Evolutionary conservation across 2,797 vertebrate genomes (phyloP).

Genomic region (Smutsia gigantea): DNA sequence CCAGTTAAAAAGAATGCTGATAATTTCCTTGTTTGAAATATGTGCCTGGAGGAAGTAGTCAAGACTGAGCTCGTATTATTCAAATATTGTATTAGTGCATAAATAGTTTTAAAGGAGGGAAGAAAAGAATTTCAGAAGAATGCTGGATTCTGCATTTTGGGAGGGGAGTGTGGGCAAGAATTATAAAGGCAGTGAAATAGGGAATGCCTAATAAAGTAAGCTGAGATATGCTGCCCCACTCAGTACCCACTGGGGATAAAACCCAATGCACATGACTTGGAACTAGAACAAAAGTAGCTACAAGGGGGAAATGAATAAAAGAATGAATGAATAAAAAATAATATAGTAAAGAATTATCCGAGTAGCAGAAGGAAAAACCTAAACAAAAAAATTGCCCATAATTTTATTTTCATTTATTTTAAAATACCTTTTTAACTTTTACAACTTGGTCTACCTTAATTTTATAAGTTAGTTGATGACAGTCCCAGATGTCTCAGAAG

Average conservation of each 20-base stretch:
- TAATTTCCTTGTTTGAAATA: slow-evolving; percentile 73
- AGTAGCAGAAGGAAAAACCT: slow-evolving; percentile 7
- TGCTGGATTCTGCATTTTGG: slow-evolving; percentile 48
- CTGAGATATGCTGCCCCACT: neutral
- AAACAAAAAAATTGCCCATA: neutral
- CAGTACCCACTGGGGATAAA: neutral
- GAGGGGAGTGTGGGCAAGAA: neutral
- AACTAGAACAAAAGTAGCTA: neutral
- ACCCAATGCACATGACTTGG: neutral
- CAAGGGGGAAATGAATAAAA: neutral
- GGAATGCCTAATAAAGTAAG: neutral
- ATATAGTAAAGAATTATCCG: slow-evolving; percentile 3
- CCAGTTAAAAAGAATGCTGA: slow-evolving; percentile 71
- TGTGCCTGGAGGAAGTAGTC: slow-evolving; percentile 74
- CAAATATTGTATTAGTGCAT: slow-evolving; percentile 72
- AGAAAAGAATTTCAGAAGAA: slow-evolving; percentile 68
- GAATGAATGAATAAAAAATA: neutral
- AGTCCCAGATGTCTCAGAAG: neutral
- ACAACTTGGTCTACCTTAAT: neutral
- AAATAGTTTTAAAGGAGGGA: slow-evolving; percentile 73
- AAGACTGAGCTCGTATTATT: slow-evolving; percentile 75
- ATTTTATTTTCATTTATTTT: slow-evolving; percentile 57
- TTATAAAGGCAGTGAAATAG: slow-evolving; percentile 2
- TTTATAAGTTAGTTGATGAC: slow-evolving; percentile 8
- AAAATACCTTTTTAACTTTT: slow-evolving; percentile 28